Evolutionary conservation across 2,888 invertebrate species (phyloP).

Genomic region (Oeneis ivallda): DNA sequence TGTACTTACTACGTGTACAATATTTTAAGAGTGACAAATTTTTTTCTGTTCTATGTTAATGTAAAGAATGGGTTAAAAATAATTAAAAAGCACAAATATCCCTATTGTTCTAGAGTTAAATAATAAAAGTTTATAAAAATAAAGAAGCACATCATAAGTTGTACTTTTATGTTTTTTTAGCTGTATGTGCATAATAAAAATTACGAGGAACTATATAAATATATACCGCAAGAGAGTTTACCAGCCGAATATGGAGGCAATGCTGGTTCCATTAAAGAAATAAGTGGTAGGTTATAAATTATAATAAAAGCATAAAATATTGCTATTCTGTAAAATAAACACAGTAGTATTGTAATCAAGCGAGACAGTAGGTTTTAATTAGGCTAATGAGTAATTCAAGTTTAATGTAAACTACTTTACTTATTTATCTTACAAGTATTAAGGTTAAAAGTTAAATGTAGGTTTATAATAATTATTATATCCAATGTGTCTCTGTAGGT

Average conservation of each 20-base stretch:
- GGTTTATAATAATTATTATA: too few relatives aligned
- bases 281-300: constrained; percentile 51
- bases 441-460: too few relatives aligned
- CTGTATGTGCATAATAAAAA: constrained; percentile 76
- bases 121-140: not conserved
- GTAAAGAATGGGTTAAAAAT: too few relatives aligned
- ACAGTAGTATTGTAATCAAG: too few relatives aligned
- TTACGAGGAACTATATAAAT: constrained; percentile 79
- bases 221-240: constrained; percentile 80
- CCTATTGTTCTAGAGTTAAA: not conserved
- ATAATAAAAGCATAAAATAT: not conserved
- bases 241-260: constrained; percentile 86
- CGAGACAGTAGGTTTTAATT: too few relatives aligned
- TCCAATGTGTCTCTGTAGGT: too few relatives aligned
- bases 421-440: too few relatives aligned
- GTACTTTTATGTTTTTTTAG: constrained; percentile 53
- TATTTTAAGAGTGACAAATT: too few relatives aligned
- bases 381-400: too few relatives aligned
- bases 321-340: not conserved
- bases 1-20: too few relatives aligned
- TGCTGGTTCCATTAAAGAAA: constrained; percentile 75
- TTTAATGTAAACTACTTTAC: too few relatives aligned
- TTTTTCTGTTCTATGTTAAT: not conserved
- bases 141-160: not conserved
- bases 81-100: too few relatives aligned